Base-by-base conservation (phyloP, 2,113 vertebrate species). In the Equus quagga region DNA sequence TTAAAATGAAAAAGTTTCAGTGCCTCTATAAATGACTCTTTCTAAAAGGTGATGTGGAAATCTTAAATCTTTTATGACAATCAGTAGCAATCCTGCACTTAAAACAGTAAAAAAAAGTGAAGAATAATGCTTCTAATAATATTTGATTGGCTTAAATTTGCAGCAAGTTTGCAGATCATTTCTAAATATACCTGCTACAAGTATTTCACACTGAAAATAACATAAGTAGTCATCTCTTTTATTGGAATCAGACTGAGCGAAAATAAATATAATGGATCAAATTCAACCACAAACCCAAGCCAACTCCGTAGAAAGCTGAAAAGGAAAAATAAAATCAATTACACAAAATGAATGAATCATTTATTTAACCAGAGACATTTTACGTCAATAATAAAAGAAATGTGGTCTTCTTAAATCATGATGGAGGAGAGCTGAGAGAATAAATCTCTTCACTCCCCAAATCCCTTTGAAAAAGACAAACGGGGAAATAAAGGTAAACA, bases 31-130 rank as follows among this genome's bases (percentile, higher is more conserved):
- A 93, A 92, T 79, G 49, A 89, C 54, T 83, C 17, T 70, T 82
- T 89, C 85, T 89, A 87, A 94, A 97, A 91, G 60, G 17, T 64
- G 85, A 33, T 65, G 69, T 82, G 17, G 51, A 93, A 83, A 85
- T 80, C 49, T 96, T 90, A 96, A 95, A 93, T 91, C 33, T 95
- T 92, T 96, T 51, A 84, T 87, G 58, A 28, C 58, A 95, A 54
- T 64, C 44, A 17, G 41, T 83, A 64, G 82, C 51, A 94, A 78
- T 31, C 41, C 12, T 95, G 33, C 28, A 93, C 36, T 90, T 93
- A 93, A 82, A 96, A 67, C 56, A 82, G 28, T 94, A 46, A 60
- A 88, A 94, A 79, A 95, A 17, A 14, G 1, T 26, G 10, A 73
- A 75, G 26, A 85, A 82, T 58, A 85, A 72, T 58, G 36, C 23